Base-by-base conservation (phyloP, 2,797 vertebrate genomes). In the Chelon labrosus region DNA sequence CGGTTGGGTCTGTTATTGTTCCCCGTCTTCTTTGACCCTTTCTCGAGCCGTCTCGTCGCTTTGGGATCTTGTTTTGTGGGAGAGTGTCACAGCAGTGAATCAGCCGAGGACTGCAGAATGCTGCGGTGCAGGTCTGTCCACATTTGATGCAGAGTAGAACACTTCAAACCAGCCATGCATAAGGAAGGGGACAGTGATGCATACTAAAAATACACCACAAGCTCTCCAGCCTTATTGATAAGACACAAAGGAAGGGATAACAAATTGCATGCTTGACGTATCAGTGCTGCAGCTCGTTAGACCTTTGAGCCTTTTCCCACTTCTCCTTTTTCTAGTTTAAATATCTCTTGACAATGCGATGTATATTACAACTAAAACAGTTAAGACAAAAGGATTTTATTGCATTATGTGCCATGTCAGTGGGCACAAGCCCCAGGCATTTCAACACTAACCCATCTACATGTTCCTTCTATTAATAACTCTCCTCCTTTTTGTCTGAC, bases 141-240 rank as follows among this genome's bases (percentile, higher is more conserved):
- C 78, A 67, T 89, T 83, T 80, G 58, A 71, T 62, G 49, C 67
- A 80, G 64, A 73, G 74, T 44, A 58, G 82, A 73, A 68, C 54
- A 73, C 57, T 77, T 83, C 19, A 75, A 69, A 55, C 4, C 74
- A 70, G 62, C 44, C 87, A 82, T 84, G 84, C 79, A 84, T 83
- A 63, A 78, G 52, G 70, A 79, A 75, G 67, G 37, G 67, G 81
- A 73, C 79, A 78, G 80, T 10, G 57, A 77, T 80, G 79, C 87
- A 90, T 87, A 82, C 77, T 77, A 80, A 86, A 86, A 76, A 65
- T 68, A 77, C 76, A 75, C 77, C 79, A 50, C 46, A 55, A 66
- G 25, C 74, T 65, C 62, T 77, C 35, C 20, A 46, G 17, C 63
- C 62, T 64, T 50, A 74, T 69, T 52, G 58, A 77, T 77, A 59